A percentile compares a stretch with the other conserved stretches of the same genome.
Conservation (phyloP, 2,797 vertebrate species). For the Phataginus tetradactyla region DNA sequence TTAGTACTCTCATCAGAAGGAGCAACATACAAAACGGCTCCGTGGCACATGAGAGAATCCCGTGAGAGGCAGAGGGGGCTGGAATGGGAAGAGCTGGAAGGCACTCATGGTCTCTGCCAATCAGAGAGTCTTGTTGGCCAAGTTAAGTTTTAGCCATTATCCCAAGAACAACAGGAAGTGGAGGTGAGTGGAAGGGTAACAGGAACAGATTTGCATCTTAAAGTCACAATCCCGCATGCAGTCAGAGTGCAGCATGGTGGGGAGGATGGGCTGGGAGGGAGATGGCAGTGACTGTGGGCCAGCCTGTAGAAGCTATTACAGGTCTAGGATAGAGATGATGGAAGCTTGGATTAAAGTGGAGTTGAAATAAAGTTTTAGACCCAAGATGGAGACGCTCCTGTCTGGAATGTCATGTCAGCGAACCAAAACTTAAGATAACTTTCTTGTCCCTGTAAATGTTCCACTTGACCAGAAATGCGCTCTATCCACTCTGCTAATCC, state of each 20-base stretch:
- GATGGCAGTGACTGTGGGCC: not conserved
- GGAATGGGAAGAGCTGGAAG: not conserved
- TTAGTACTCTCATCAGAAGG: not conserved
- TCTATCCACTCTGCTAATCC: not conserved
- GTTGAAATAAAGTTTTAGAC: not conserved
- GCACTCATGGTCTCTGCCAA: not conserved
- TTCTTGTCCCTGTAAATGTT: not conserved
- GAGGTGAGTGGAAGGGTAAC: not conserved
- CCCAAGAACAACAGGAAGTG: not conserved
- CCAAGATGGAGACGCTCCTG: not conserved
- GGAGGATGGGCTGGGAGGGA: not conserved
- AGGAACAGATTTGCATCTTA: not conserved
- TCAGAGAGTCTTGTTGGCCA: not conserved
- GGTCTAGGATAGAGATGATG: not conserved
- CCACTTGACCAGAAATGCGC: not conserved
- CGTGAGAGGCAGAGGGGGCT: not conserved
- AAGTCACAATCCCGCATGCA: not conserved
- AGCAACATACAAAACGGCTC: not conserved
- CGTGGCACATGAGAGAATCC: not conserved
- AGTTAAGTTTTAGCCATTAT: not conserved
- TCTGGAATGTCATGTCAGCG: not conserved
- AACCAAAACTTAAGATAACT: not conserved
- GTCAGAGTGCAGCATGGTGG: not conserved
- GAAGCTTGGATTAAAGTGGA: not conserved
- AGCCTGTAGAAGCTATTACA: not conserved